Evolutionary conservation across 1,140 invertebrate species (phyloP).

Genomic region (Phymastichus coffea): DNA sequence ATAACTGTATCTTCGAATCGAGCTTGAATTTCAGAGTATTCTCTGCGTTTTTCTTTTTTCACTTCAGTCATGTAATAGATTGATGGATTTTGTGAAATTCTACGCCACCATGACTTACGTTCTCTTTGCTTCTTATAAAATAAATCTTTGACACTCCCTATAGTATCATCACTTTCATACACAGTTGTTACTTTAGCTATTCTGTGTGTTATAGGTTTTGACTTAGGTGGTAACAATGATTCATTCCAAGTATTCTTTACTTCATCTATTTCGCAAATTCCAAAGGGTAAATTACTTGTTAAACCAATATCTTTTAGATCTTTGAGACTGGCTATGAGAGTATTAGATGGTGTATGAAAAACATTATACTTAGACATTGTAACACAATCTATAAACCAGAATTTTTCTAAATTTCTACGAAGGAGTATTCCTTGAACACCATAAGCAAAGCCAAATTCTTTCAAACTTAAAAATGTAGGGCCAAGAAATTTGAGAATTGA

Average conservation of each 20-base stretch:
- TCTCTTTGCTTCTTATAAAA: conserved; percentile 72
- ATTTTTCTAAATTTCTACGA: conserved; percentile 57
- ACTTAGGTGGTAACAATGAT: conserved; percentile 29
- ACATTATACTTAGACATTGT: conserved; percentile 58
- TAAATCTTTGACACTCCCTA: conserved; percentile 45
- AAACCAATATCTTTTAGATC: conserved; percentile 42
- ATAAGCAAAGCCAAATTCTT: conserved; percentile 47
- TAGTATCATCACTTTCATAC: conserved; percentile 29
- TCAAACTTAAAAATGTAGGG: conserved; percentile 39
- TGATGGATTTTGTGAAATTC: conserved; percentile 48
- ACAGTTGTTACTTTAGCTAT: conserved; percentile 41
- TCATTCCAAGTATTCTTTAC: conserved; percentile 42
- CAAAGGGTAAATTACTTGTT: conserved; percentile 57
- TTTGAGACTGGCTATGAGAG: conserved; percentile 42
- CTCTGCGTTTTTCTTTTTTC: conserved; percentile 47
- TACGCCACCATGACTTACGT: conserved; percentile 80
- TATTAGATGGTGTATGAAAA: conserved; percentile 49
- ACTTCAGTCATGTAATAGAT: conserved; percentile 42
- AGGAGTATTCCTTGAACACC: conserved; percentile 60
- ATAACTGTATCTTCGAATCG: conserved; percentile 49
- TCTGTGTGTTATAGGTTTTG: conserved; percentile 38
- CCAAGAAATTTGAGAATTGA: conserved; percentile 39
- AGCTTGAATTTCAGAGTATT: conserved; percentile 47
- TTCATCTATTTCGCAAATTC: conserved; percentile 53
- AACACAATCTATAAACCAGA: conserved; percentile 61